A percentile compares a stretch with the other conserved stretches of the same genome.
phyloP scores from a whole-genome alignment of 2,888 invertebrate genomes.

The Anorthoa munda region DNA sequence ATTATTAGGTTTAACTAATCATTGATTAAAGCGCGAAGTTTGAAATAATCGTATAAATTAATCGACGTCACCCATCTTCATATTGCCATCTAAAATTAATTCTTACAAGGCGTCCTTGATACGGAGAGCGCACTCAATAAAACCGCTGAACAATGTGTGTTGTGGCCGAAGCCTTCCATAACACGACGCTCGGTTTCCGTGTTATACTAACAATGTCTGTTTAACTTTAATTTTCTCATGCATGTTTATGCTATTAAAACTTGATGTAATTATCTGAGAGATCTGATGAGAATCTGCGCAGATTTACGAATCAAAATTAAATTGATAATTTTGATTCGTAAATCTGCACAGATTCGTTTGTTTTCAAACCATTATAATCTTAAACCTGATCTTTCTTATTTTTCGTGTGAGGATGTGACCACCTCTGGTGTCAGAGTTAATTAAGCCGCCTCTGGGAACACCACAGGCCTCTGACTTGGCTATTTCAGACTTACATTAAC shows the following conservation, averaged over 20 bases:
- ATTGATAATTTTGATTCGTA: too few relatives aligned
- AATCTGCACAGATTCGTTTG: slow-evolving; percentile 4
- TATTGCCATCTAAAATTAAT: slow-evolving; percentile 27
- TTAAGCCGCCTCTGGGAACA: too few relatives aligned
- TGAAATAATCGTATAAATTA: slow-evolving; percentile 7
- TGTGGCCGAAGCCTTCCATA: slow-evolving; percentile 70
- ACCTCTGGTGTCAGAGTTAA: too few relatives aligned
- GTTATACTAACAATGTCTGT: slow-evolving; percentile 65
- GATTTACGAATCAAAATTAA: too few relatives aligned
- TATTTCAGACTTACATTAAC: too few relatives aligned
- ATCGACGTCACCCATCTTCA: background rate
- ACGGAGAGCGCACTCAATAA: slow-evolving; percentile 38
- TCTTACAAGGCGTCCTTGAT: slow-evolving; percentile 28
- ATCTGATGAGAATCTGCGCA: slow-evolving; percentile 13
- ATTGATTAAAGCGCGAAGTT: too few relatives aligned
- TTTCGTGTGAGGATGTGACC: too few relatives aligned
- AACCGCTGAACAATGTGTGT: slow-evolving; percentile 70
- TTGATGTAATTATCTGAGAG: slow-evolving; percentile 35
- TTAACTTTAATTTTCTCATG: slow-evolving; percentile 63
- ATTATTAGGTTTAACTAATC: too few relatives aligned
- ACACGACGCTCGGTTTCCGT: slow-evolving; percentile 69
- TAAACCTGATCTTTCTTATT: too few relatives aligned
- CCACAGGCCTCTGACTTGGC: too few relatives aligned
- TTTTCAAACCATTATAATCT: background rate
- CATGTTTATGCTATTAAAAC: slow-evolving; percentile 36